These are phyloP conservation scores for Choristoneura fumiferana DNA, from an alignment of 1,140 invertebrate species.

Conservation along the genomic window DNA sequence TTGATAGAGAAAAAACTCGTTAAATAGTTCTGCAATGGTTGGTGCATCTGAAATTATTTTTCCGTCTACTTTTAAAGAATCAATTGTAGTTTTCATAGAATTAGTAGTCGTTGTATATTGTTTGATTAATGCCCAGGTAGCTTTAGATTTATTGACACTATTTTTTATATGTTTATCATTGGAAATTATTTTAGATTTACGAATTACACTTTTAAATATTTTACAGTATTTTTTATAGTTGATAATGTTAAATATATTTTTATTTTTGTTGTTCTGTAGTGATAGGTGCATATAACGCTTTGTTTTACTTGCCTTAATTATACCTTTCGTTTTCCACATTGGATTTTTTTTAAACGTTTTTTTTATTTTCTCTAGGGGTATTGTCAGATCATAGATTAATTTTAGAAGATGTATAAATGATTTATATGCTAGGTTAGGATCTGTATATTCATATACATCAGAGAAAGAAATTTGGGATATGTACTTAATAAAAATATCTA, in stretches of 20 bases:
- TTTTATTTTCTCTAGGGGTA: neutral
- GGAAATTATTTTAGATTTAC: neutral
- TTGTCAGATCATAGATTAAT: neutral
- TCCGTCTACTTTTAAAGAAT: neutral
- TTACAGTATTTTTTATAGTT: constrained; percentile 11
- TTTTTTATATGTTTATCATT: neutral
- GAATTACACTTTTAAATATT: neutral
- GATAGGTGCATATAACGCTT: neutral
- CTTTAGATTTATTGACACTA: constrained; percentile 3
- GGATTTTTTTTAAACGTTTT: constrained; percentile 7
- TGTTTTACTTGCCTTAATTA: neutral
- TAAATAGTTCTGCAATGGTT: neutral
- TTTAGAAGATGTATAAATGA: neutral
- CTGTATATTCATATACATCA: neutral
- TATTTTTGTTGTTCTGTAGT: neutral
- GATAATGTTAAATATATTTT: neutral
- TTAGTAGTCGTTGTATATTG: constrained; percentile 12
- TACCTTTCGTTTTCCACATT: constrained; percentile 15
- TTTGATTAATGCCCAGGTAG: neutral
- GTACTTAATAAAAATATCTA: constrained; percentile 10
- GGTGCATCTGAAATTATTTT: neutral
- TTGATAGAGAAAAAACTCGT: neutral
- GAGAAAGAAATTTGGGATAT: neutral
- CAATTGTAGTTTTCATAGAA: neutral
- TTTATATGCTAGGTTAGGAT: neutral